Evolutionary conservation across 2,113 vertebrate genomes (phyloP), one percentile per base, ranked within the genome.

Genomic region (Potamarius usumacintae): DNA sequence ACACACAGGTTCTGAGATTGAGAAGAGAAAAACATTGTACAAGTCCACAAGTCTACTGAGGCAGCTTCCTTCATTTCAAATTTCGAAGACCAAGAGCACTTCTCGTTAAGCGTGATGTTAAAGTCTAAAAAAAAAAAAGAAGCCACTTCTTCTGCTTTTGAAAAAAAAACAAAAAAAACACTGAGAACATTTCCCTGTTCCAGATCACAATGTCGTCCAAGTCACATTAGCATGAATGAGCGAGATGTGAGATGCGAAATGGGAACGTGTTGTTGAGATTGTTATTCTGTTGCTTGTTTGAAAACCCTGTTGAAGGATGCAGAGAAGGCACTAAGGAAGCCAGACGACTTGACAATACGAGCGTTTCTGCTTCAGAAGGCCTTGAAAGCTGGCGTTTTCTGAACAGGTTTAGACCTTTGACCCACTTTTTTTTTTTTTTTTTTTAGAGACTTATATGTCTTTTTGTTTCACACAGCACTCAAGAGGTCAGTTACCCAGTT

Each of bases 1-100:
- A 94, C 93, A 93, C 91, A 92, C 94, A 92, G 93, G 95, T 96
- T 96, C 95, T 96, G 95, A 95, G 94, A 94, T 95, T 95, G 95
- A 96, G 95, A 96, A 96, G 95, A 96, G 95, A 96, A 95, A 88
- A 95, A 94, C 88, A 94, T 89, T 93, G 93, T 92, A 94, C 89
- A 82, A 93, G 92, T 94, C 94, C 94, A 92, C 78, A 58, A 80
- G 92, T 93, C 92, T 90, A 91, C 92, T 88, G 89, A 90, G 88
- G 92, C 86, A 89, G 89, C 90, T 93, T 92, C 92, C 91, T 93
- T 92, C 89, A 86, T 91, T 85, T 82, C 58, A 82, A 72, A 84
- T 90, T 89, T 88, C 63, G 82, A 72, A 83, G 57, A 89, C 76
- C 86, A 92, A 87, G 63, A 89, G 80, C 76, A 85, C 86, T 92